Percentiles rank a stretch among this genome's conserved stretches.
phyloP scores from a whole-genome alignment of 2,888 invertebrate species.

The Protophormia terraenovae region DNA sequence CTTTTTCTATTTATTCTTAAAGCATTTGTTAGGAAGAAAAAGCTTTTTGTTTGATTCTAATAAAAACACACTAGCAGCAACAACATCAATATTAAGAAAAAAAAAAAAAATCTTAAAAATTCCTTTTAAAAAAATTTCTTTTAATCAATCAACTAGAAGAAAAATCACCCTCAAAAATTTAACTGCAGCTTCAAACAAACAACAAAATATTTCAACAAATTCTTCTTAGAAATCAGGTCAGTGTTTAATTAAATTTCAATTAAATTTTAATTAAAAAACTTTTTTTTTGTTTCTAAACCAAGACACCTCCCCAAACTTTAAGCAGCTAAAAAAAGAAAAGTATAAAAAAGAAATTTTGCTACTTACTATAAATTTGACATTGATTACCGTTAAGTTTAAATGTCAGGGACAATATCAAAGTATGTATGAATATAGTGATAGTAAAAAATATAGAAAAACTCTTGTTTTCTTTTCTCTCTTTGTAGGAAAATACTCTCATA shows the following conservation, averaged over 20 bases:
- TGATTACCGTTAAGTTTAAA: conserved; percentile 68
- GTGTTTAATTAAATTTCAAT: conserved; percentile 23
- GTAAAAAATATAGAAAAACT: not conserved
- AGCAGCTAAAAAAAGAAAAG: not conserved
- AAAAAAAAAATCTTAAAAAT: not conserved
- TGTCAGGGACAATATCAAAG: conserved; percentile 67
- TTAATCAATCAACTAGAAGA: conserved; percentile 5
- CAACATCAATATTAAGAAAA: not conserved
- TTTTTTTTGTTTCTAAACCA: no score
- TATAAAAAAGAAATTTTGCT: not conserved
- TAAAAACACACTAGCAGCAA: not conserved
- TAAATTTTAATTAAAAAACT: not conserved
- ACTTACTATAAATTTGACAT: conserved; percentile 54
- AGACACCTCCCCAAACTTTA: not conserved
- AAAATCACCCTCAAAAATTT: not conserved
- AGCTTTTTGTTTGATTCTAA: conserved; percentile 6
- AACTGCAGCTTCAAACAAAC: not conserved
- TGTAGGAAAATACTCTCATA: no score
- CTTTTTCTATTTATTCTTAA: not conserved
- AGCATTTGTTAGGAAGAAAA: not conserved
- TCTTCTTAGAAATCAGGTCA: conserved; percentile 54
- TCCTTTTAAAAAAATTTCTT: not conserved
- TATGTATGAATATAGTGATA: not conserved
- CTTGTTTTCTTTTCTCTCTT: not conserved
- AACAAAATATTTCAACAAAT: not conserved